phyloP scores from a whole-genome alignment of 2,888 invertebrate species.

The Koerneria pararmatus region DNA sequence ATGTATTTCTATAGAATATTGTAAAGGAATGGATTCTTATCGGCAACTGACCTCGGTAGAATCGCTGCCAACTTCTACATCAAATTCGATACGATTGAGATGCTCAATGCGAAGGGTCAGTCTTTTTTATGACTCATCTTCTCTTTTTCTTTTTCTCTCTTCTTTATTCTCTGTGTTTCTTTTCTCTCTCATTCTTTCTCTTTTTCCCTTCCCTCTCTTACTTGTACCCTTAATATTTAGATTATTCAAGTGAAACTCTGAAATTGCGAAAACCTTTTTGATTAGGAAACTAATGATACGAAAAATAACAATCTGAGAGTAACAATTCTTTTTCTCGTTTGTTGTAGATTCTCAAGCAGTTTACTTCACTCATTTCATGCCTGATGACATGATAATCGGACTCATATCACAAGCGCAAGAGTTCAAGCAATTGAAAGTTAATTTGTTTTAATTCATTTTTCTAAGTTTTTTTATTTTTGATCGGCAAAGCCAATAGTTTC shows the following conservation, averaged over 20 bases:
- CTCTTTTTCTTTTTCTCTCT: neutral
- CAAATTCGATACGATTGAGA: constrained; percentile 86
- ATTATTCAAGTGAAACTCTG: no score
- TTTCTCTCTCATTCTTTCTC: neutral
- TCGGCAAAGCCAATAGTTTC: neutral
- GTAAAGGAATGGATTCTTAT: constrained; percentile 49
- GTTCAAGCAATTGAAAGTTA: constrained; percentile 86
- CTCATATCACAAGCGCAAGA: constrained; percentile 89
- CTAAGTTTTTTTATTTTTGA: constrained; percentile 19
- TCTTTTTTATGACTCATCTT: neutral
- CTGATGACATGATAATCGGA: constrained; percentile 66
- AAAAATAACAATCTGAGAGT: no score
- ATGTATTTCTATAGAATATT: neutral
- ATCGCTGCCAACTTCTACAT: constrained; percentile 97
- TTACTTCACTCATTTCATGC: constrained; percentile 63
- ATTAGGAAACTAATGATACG: no score
- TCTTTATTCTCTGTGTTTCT: neutral
- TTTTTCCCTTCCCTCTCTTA: neutral
- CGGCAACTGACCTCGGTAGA: constrained; percentile 76
- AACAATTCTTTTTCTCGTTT: no score
- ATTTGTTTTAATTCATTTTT: neutral
- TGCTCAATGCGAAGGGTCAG: constrained; percentile 40
- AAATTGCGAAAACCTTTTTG: no score
- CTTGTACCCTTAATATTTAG: constrained; percentile 67
- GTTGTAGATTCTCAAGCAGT: constrained; percentile 36